phyloP scores from a whole-genome alignment of 2,113 vertebrate species.

The Etheostoma spectabile region DNA sequence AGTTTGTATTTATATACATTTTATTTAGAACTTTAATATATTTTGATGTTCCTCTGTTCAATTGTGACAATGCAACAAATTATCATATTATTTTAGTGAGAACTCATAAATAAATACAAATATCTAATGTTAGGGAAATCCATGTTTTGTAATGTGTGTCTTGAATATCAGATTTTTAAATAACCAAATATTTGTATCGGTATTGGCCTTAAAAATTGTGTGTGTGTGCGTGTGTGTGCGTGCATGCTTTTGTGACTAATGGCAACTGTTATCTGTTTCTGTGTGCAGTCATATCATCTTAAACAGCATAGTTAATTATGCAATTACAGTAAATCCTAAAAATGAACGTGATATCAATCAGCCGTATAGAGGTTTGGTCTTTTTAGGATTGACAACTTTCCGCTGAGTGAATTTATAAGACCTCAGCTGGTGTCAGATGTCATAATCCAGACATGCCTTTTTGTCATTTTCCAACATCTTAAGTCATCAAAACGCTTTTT shows the following conservation, averaged over 20 bases:
- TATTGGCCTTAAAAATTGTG: too few relatives aligned
- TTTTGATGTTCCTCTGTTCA: too few relatives aligned
- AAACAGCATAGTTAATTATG: constrained; percentile 4
- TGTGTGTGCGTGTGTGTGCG: too few relatives aligned
- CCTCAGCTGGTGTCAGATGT: constrained; percentile 20
- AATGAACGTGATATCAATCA: not conserved
- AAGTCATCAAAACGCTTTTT: constrained; percentile 19
- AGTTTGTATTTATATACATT: too few relatives aligned
- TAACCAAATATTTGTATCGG: too few relatives aligned
- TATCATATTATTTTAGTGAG: too few relatives aligned
- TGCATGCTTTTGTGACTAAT: constrained; percentile 12
- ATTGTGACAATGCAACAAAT: too few relatives aligned
- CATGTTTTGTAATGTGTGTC: too few relatives aligned
- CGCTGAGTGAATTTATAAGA: not conserved
- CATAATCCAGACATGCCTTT: constrained; percentile 20
- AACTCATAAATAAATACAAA: too few relatives aligned
- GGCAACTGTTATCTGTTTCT: constrained; percentile 22
- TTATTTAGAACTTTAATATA: too few relatives aligned
- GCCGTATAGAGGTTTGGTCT: not conserved
- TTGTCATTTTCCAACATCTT: constrained; percentile 19
- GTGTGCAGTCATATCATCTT: not conserved
- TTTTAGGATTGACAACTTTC: constrained; percentile 7
- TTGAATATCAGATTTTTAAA: too few relatives aligned
- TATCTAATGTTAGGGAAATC: too few relatives aligned
- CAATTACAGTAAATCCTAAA: not conserved